phyloP scores from a whole-genome alignment of 2,797 vertebrate species.

The Chaunax sp. region DNA sequence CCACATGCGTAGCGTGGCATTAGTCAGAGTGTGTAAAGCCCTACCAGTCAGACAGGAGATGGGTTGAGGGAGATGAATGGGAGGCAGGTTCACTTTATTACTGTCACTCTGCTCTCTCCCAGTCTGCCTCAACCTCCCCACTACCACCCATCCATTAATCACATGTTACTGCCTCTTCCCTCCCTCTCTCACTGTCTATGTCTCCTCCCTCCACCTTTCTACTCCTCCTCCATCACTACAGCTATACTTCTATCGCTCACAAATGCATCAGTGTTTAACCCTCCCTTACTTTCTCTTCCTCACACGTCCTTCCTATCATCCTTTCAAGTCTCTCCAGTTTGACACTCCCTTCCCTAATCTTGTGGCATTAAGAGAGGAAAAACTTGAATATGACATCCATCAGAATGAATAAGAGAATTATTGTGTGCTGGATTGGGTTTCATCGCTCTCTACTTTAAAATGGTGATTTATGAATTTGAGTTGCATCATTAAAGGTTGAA shows the following conservation, averaged over 20 bases:
- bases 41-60: slow-evolving; percentile 78
- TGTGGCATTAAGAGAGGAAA: slow-evolving; percentile 17
- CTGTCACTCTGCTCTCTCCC: slow-evolving; percentile 83
- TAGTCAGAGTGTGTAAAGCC: slow-evolving; percentile 81
- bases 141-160: slow-evolving; percentile 82
- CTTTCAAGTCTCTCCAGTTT: slow-evolving; percentile 31
- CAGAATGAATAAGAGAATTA: slow-evolving; percentile 12
- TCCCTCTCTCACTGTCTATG: slow-evolving; percentile 76
- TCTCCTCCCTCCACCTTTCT: slow-evolving; percentile 72
- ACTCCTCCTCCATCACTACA: slow-evolving; percentile 64
- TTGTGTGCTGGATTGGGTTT: background rate
- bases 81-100: slow-evolving; percentile 84
- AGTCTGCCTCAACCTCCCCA: slow-evolving; percentile 82
- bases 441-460: background rate
- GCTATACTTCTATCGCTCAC: slow-evolving; percentile 57
- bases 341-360: slow-evolving; percentile 20
- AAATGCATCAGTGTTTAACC: slow-evolving; percentile 67
- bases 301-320: slow-evolving; percentile 37
- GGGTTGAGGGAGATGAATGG: slow-evolving; percentile 84
- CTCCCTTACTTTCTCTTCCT: slow-evolving; percentile 50
- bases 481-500: background rate
- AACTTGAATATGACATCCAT: slow-evolving; percentile 6
- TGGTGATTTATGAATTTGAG: too few species aligned
- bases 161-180: slow-evolving; percentile 77
- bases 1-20: slow-evolving; percentile 79